phyloP scores from a whole-genome alignment of 2,888 invertebrate species.

The Zele albiditarsus region DNA sequence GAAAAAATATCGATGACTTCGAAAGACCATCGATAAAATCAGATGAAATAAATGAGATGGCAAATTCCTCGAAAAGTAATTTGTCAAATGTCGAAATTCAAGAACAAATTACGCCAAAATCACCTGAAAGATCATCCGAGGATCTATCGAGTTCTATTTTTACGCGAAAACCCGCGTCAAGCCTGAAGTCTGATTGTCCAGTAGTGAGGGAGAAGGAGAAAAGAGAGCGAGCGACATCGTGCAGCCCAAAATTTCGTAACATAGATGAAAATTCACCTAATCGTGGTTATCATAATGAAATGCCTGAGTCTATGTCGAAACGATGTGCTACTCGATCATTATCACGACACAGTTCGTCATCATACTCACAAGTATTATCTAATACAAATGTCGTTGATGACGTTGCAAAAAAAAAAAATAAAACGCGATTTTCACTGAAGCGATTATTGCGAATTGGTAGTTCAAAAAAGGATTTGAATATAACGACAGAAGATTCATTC shows the following conservation, averaged over 20 bases:
- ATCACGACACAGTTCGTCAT: slow-evolving; percentile 82
- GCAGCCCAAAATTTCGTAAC: slow-evolving; percentile 77
- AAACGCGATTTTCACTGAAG: slow-evolving; percentile 85
- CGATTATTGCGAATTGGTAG: slow-evolving; percentile 89
- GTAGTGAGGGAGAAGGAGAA: slow-evolving; percentile 85
- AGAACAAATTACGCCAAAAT: slow-evolving; percentile 83
- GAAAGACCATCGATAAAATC: background rate
- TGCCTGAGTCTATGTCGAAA: slow-evolving; percentile 79
- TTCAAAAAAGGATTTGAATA: slow-evolving; percentile 81
- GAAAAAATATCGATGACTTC: slow-evolving; percentile 68
- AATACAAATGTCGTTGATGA: slow-evolving; percentile 58
- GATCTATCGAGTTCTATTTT: slow-evolving; percentile 76
- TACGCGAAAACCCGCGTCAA: slow-evolving; percentile 75
- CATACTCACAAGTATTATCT: slow-evolving; percentile 11
- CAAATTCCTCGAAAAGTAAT: slow-evolving; percentile 25
- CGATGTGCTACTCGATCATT: slow-evolving; percentile 60
- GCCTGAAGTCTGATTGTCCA: slow-evolving; percentile 79
- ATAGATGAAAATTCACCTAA: slow-evolving; percentile 69
- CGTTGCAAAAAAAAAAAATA: slow-evolving; percentile 80
- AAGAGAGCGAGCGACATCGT: slow-evolving; percentile 79
- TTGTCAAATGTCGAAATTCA: slow-evolving; percentile 42
- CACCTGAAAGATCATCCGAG: slow-evolving; percentile 76
- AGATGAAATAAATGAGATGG: background rate
- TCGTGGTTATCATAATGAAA: slow-evolving; percentile 44
- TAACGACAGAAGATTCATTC: slow-evolving; percentile 62